Conservation (phyloP, 2,888 invertebrate genomes). For the Bellardia bayeri region DNA sequence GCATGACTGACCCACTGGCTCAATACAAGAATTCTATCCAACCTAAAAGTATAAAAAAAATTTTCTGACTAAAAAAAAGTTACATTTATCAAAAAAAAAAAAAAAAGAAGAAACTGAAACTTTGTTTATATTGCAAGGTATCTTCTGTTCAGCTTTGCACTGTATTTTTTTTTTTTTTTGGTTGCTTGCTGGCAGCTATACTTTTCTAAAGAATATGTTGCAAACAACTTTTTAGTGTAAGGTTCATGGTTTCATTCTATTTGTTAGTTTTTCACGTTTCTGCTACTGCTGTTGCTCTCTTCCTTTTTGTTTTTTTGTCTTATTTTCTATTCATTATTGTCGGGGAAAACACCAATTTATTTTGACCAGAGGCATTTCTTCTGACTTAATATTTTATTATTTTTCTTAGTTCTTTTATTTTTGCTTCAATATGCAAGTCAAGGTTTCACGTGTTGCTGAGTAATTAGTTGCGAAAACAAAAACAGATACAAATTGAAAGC, state of each 20-base stretch:
- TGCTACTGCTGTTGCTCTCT: background rate
- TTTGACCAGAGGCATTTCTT: constrained; percentile 59
- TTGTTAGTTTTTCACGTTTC: constrained; percentile 16
- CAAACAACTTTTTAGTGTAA: constrained; percentile 29
- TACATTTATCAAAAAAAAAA: constrained; percentile 24
- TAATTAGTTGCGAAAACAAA: constrained; percentile 38
- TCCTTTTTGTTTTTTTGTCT: constrained; percentile 14
- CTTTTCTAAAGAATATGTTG: constrained; percentile 9
- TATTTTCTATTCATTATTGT: constrained; percentile 10
- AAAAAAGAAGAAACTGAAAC: background rate
- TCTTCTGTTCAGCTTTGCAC: background rate
- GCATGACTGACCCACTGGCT: constrained; percentile 31
- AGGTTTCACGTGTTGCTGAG: constrained; percentile 46
- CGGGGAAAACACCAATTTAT: constrained; percentile 56
- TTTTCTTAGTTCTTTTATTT: background rate
- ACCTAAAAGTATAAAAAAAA: constrained; percentile 40
- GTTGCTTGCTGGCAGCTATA: constrained; percentile 30
- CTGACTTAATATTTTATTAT: constrained; percentile 32
- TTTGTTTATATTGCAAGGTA: background rate
- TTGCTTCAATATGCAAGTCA: constrained; percentile 37
- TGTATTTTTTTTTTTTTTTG: background rate
- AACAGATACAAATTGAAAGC: background rate
- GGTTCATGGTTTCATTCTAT: constrained; percentile 13
- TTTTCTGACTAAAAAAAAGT: constrained; percentile 17
- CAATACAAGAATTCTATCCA: constrained; percentile 21